Base-by-base conservation (phyloP, 2,888 invertebrate genomes). In the Aleiodes testaceus region DNA sequence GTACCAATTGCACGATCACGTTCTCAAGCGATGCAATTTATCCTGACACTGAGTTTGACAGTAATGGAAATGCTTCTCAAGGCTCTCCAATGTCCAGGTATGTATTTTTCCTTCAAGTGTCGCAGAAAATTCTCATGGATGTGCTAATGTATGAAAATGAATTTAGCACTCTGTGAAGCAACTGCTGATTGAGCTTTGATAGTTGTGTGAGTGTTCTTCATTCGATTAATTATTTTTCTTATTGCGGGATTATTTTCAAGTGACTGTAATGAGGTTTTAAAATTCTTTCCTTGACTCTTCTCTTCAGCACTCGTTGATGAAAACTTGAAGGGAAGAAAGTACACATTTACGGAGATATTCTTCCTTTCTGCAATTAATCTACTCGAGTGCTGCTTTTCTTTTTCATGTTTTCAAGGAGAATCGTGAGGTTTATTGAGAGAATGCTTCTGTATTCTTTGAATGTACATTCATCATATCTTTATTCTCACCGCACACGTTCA, bases 11-110 rank as follows among this genome's bases (percentile, higher is more conserved):
- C 22, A 9, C 11, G 22, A 3, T 9, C 52, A 4, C 20, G 12
- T 52, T 20, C 22, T 20, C 16, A 52, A 50, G 30, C 12, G 44
- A 9, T 36, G 69, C 71, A 76, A 75, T 76, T 76, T 74, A 76
- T 75, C 74, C 74, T 64, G 73, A 70, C 75, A 69, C 66, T 72
- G 72, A 76, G 74, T 73, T 72, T 74, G 75, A 74, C 74, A 72
- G 73, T 74, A 76, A 74, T 72, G 66, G 61, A 61, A 71, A 72
- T 74, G 74, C 72, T 76, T 76, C 66, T 49, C 18, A 22, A 71
- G 68, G 71, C 74, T 72, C 75, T 53, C 47, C 50, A 45, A 65
- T 69, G 22, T 11, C n/a, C 1, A 0, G 4, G 4, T 4, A 45
- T 14, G n/a, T n/a, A 14, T n/a, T 45, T 14, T 44, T 44, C 9